A percentile compares a stretch with the other conserved stretches of the same genome.
Conservation (phyloP, 2,797 vertebrate genomes). For the Limnodromus scolopaceus region DNA sequence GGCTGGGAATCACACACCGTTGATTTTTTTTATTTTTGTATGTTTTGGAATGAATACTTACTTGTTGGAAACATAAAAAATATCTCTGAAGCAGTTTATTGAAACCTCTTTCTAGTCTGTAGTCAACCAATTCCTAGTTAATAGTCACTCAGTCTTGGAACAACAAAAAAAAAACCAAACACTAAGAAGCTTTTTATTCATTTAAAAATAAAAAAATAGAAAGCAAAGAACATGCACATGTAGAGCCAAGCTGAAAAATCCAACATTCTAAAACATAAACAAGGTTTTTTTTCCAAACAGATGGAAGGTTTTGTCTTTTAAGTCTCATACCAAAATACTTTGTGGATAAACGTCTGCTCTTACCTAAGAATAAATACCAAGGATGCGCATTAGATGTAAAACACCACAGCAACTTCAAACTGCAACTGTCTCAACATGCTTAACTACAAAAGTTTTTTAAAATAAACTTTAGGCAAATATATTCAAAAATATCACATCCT, state of each 20-base stretch:
- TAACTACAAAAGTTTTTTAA: constrained; percentile 1
- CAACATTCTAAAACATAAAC: neutral
- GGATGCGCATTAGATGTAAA: neutral
- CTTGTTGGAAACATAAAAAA: neutral
- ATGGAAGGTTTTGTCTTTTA: neutral
- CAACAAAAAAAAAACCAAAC: neutral
- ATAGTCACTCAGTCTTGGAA: neutral
- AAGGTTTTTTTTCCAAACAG: neutral
- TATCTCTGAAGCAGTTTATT: neutral
- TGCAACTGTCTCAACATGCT: constrained; percentile 8
- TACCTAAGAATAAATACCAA: neutral
- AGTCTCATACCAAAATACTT: neutral
- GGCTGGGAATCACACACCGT: neutral
- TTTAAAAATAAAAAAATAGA: neutral
- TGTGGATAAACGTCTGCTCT: neutral
- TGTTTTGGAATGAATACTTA: neutral
- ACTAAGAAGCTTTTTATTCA: neutral
- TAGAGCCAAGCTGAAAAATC: neutral
- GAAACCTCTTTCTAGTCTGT: neutral
- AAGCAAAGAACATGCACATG: neutral
- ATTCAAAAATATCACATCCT: constrained; percentile 21
- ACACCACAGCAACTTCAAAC: neutral
- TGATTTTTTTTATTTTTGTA: neutral
- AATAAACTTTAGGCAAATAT: constrained; percentile 13
- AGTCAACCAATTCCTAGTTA: neutral